Conservation (phyloP, 2,113 vertebrate genomes). For the Baryphthengus martii region DNA sequence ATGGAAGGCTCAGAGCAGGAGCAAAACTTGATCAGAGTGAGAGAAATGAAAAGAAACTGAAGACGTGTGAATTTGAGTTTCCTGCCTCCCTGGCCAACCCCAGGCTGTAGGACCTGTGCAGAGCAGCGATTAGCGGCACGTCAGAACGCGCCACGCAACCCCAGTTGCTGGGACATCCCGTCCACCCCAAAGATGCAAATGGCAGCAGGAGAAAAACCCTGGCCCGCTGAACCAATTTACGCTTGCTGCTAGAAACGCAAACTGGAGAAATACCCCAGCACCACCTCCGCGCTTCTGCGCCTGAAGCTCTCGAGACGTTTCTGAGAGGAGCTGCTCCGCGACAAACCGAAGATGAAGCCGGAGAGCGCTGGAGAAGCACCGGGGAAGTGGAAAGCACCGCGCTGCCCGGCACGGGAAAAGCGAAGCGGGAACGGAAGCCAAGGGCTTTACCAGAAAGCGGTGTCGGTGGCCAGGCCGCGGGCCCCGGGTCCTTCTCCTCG, state of each 20-base stretch:
- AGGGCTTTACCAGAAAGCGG: neutral
- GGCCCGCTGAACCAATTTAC: fast-evolving
- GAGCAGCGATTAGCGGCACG: neutral
- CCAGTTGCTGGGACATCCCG: neutral
- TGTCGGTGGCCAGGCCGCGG: fast-evolving
- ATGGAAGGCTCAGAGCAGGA: neutral
- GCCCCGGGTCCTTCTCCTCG: neutral
- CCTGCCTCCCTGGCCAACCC: neutral
- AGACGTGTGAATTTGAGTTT: neutral
- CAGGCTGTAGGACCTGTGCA: fast-evolving
- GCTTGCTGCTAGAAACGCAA: neutral
- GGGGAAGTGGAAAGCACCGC: fast-evolving
- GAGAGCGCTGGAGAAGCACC: too few species aligned
- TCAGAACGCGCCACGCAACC: fast-evolving
- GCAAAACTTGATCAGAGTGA: neutral
- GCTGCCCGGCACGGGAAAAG: fast-evolving
- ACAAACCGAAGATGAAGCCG: too few species aligned
- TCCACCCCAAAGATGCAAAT: neutral
- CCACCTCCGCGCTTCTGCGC: fast-evolving
- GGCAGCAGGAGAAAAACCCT: neutral
- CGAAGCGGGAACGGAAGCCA: fast-evolving
- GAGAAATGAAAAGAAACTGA: neutral
- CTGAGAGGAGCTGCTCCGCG: fast-evolving
- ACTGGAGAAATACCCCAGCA: neutral
- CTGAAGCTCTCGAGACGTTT: fast-evolving